phyloP scores from a whole-genome alignment of 92 coral and sea anemone species.

The Palythoa caribaeorum region DNA sequence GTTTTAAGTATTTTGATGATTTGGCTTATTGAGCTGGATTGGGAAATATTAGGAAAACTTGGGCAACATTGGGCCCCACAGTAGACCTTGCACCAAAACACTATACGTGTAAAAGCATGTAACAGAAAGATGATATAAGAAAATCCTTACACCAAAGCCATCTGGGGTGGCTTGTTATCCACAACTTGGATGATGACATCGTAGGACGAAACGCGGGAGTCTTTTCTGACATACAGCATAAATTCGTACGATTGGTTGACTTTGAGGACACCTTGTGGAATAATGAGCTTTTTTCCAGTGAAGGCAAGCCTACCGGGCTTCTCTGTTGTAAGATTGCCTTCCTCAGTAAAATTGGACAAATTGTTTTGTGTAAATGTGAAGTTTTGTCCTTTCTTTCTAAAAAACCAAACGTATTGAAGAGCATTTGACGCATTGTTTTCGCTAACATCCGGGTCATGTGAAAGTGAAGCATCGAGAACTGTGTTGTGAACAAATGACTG shows the following conservation, averaged over 20 bases:
- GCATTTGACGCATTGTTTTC: constrained; percentile 21
- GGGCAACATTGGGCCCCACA: no score
- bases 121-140: neutral
- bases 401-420: constrained; percentile 60
- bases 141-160: constrained; percentile 61
- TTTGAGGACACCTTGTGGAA: constrained; percentile 50
- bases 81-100: neutral
- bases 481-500: constrained; percentile 59
- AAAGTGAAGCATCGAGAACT: constrained; percentile 50
- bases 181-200: constrained; percentile 55
- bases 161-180: constrained; percentile 54
- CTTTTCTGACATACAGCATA: constrained; percentile 64
- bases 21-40: no score
- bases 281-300: constrained; percentile 28
- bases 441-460: constrained; percentile 72
- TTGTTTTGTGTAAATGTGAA: constrained; percentile 59
- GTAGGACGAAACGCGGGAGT: constrained; percentile 48
- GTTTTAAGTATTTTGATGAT: no score
- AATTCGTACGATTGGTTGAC: constrained; percentile 63
- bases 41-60: no score
- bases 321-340: constrained; percentile 51
- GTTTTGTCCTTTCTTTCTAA: constrained; percentile 59
- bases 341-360: constrained; percentile 11
- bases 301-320: constrained; percentile 56
- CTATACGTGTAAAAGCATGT: neutral